These are phyloP conservation scores for Probosciger aterrimus DNA, from an alignment of 2,113 vertebrate genomes.

Conservation along the genomic window DNA sequence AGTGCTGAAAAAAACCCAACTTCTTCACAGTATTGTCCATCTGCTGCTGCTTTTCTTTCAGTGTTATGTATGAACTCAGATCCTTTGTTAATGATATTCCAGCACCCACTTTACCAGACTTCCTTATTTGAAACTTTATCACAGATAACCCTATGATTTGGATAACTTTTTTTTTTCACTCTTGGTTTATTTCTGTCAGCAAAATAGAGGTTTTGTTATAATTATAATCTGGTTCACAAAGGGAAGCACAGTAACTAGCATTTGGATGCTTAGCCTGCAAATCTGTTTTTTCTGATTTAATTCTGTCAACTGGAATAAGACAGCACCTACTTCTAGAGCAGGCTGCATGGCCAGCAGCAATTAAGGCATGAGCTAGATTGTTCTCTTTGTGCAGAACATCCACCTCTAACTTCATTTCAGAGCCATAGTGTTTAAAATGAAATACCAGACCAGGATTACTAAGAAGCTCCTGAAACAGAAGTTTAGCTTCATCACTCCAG, in stretches of 20 bases:
- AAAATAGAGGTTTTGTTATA: not conserved
- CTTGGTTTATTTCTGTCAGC: not conserved
- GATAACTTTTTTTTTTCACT: not conserved
- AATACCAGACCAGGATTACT: slow-evolving; percentile 73
- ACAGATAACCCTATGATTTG: not conserved
- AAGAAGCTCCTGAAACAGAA: slow-evolving; percentile 76
- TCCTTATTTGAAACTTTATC: not conserved
- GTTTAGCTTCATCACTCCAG: slow-evolving; percentile 79
- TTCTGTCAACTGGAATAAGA: not conserved
- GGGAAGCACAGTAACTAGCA: not conserved
- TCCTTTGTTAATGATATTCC: not conserved
- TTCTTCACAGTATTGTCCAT: not conserved
- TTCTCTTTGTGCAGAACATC: slow-evolving; percentile 27
- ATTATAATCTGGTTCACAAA: not conserved
- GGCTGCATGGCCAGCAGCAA: slow-evolving; percentile 55
- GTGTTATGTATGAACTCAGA: not conserved
- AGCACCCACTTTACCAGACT: not conserved
- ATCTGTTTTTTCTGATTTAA: not conserved
- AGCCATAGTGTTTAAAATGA: slow-evolving; percentile 61
- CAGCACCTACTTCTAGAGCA: not conserved
- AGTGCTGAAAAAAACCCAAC: not conserved
- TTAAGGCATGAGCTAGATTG: slow-evolving; percentile 42
- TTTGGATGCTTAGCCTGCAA: not conserved
- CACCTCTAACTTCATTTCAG: slow-evolving; percentile 62
- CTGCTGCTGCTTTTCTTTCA: not conserved